Base-by-base conservation (phyloP, 2,888 invertebrate species). In the Lapara coniferarum region DNA sequence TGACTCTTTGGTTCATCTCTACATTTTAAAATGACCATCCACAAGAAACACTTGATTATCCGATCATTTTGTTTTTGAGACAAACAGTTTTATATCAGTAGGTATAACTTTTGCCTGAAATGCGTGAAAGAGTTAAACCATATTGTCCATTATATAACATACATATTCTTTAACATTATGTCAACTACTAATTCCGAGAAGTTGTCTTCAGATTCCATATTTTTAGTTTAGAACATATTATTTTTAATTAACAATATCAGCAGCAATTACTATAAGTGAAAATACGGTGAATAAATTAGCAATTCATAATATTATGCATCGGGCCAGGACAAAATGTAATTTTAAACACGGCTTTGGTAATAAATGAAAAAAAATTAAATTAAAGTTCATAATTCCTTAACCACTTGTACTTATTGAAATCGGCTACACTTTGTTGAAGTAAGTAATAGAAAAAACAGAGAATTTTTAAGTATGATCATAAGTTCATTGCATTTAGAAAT, bases 91-190 rank as follows among this genome's bases (percentile, higher is more conserved):
- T 10, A 19, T 7, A 55, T 55, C 8, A 37, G 5, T 7, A 37
- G 37, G 5, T 8, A 6, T 12, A 12, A 63, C 8, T 13, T 46
- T 10, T 10, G 25, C 7, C 0, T 63, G 16, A 10, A 49, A 63
- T 49, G 63, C 63, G 63, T 46, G 63, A 63, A 63, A 49, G 44
- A 49, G 46, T 63, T 10, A 49, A 25, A 63, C 16, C 46, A 12
- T 49, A 19, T 16, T 63, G 49, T 13, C 10, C 63, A 49, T 49
- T 19, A 44, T 16, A 16, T 59, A 49, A 63, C 63, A 63, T 59
- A 53, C 55, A 19, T 63, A 12, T 10, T 44, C 12, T 19, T 19
- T 16, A 59, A 59, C 44, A 59, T 59, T 59, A 13, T 44, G n/a
- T 44, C 16, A 10, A 1, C 59, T 59, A 59, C 44, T 13, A 25